These are phyloP conservation scores for Melinaea menophilus DNA, from an alignment of 2,888 invertebrate genomes.

Conservation along the genomic window DNA sequence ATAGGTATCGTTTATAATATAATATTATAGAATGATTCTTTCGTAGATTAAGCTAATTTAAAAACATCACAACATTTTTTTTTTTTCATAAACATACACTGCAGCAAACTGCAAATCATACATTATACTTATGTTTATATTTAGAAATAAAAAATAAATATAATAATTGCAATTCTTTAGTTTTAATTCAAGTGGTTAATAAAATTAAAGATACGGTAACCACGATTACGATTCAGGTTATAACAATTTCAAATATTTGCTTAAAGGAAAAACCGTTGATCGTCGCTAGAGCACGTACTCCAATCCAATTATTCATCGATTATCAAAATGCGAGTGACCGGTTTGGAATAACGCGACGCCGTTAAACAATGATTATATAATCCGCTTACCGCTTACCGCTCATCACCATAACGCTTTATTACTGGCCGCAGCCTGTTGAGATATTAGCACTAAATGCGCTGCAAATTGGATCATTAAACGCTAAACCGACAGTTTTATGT, in stretches of 20 bases:
- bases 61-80: too few relatives aligned
- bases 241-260: background rate
- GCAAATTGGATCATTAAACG: slow-evolving; percentile 63
- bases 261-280: background rate
- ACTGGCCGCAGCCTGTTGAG: slow-evolving; percentile 26
- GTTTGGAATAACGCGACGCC: slow-evolving; percentile 9
- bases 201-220: too few relatives aligned
- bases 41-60: too few relatives aligned
- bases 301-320: slow-evolving; percentile 8
- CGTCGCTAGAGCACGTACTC: background rate
- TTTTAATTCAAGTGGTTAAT: too few relatives aligned
- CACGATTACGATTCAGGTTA: background rate
- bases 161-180: too few relatives aligned
- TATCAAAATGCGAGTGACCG: slow-evolving; percentile 10
- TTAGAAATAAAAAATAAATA: too few relatives aligned
- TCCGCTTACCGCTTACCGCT: slow-evolving; percentile 23
- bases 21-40: too few relatives aligned
- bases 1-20: too few relatives aligned
- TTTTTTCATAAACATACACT: too few relatives aligned
- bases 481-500: slow-evolving; percentile 56
- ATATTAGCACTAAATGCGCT: slow-evolving; percentile 45
- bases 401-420: slow-evolving; percentile 25
- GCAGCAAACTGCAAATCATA: too few relatives aligned
- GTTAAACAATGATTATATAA: slow-evolving; percentile 19
- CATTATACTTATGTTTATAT: too few relatives aligned